These are phyloP conservation scores for Clavelina lepadiformis DNA, from an alignment of 23 tunicate species.

Conservation along the genomic window DNA sequence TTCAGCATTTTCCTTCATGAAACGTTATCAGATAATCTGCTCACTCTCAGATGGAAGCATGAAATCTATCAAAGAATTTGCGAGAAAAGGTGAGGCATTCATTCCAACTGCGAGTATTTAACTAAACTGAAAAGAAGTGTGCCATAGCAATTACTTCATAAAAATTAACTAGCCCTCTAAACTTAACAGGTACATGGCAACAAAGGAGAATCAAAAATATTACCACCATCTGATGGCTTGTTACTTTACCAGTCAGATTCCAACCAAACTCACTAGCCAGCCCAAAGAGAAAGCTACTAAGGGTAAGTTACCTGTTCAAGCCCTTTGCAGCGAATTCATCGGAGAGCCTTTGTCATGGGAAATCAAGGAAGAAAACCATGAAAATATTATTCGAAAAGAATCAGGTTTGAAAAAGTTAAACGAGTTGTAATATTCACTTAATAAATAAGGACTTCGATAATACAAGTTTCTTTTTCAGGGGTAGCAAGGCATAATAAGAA, in stretches of 20 bases:
- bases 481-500: no score
- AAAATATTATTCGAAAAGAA: no score
- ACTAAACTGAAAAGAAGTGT: background rate
- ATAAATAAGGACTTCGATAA: no score
- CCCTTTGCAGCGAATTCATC: no score
- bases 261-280: conserved; percentile 7
- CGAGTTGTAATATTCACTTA: background rate
- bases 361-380: no score
- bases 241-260: conserved; percentile 38
- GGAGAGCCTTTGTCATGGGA: conserved; percentile 55
- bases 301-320: background rate
- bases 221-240: conserved; percentile 50
- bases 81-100: conserved; percentile 1
- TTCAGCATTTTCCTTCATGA: conserved; percentile 28
- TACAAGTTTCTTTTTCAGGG: no score
- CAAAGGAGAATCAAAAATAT: conserved; percentile 20
- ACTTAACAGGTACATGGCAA: conserved; percentile 40
- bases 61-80: conserved; percentile 24
- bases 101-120: no score
- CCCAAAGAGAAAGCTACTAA: conserved; percentile 9
- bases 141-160: background rate
- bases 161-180: background rate
- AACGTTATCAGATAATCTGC: conserved; percentile 37
- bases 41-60: conserved; percentile 61
- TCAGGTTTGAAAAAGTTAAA: no score